phyloP scores from a whole-genome alignment of 2,888 invertebrate species.

The Adelognathus sp. region DNA sequence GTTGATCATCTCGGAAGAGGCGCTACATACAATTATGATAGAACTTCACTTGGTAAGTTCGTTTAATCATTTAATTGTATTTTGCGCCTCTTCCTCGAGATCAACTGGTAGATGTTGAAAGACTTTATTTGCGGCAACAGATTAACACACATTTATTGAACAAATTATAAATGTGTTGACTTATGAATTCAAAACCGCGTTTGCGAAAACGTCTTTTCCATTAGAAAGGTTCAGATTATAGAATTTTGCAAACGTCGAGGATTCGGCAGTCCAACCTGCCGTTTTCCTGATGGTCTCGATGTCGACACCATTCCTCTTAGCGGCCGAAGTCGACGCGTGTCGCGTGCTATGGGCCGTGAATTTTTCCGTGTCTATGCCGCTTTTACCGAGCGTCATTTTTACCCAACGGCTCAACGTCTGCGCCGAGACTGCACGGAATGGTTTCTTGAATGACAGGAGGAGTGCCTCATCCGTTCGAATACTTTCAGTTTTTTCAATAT shows the following conservation, averaged over 20 bases:
- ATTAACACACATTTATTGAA: neutral
- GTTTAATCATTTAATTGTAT: slow-evolving; percentile 51
- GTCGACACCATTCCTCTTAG: slow-evolving; percentile 24
- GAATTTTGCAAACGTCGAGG: slow-evolving; percentile 25
- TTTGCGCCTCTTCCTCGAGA: slow-evolving; percentile 52
- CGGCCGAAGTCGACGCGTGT: slow-evolving; percentile 35
- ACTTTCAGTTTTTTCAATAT: slow-evolving; percentile 13
- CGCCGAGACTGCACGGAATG: slow-evolving; percentile 19
- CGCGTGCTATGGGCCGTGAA: slow-evolving; percentile 45
- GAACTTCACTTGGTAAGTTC: slow-evolving; percentile 29
- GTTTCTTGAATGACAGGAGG: slow-evolving; percentile 27
- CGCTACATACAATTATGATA: slow-evolving; percentile 13
- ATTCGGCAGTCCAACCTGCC: slow-evolving; percentile 22
- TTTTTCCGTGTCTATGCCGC: slow-evolving; percentile 26
- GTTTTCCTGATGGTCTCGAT: slow-evolving; percentile 35
- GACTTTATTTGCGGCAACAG: slow-evolving; percentile 16
- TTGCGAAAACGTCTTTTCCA: neutral
- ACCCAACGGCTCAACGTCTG: slow-evolving; percentile 31
- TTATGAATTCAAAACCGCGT: neutral
- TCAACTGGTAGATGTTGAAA: slow-evolving; percentile 50
- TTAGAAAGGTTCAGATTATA: slow-evolving; percentile 12
- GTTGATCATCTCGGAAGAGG: slow-evolving; percentile 37
- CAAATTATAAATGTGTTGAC: neutral
- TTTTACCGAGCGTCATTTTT: slow-evolving; percentile 11
- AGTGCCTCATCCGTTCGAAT: neutral